These are phyloP conservation scores for Watsonalla cultraria DNA, from an alignment of 2,888 invertebrate species.

Conservation along the genomic window DNA sequence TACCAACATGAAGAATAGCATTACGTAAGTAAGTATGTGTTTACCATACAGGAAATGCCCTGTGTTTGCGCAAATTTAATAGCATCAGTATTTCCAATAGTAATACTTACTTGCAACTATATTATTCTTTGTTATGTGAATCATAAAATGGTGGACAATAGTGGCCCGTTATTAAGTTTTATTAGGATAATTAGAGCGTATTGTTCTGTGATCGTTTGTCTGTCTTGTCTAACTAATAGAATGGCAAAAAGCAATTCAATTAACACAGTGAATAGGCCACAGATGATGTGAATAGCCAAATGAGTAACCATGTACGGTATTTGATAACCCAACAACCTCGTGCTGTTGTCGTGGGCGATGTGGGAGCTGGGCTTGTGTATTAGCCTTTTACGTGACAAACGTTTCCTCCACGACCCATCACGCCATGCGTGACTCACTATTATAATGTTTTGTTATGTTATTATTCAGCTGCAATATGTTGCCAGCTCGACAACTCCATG, in stretches of 20 bases:
- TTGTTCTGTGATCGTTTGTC: background rate
- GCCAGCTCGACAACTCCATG: constrained; percentile 29
- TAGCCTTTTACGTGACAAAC: constrained; percentile 56
- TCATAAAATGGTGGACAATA: background rate
- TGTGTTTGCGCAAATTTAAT: background rate
- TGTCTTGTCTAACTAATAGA: background rate
- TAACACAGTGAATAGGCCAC: background rate
- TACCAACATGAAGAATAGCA: background rate
- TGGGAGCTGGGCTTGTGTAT: constrained; percentile 10
- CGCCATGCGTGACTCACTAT: constrained; percentile 57
- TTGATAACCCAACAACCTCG: constrained; percentile 13
- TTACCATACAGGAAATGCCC: background rate
- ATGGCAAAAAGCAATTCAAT: background rate
- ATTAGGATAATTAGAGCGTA: background rate
- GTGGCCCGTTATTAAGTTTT: background rate
- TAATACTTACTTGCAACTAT: background rate
- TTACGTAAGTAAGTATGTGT: background rate
- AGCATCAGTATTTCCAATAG: background rate
- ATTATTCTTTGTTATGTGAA: background rate
- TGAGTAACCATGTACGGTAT: constrained; percentile 15
- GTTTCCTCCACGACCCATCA: constrained; percentile 52
- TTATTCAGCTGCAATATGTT: constrained; percentile 45
- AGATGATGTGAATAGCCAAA: constrained; percentile 1
- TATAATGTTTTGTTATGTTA: constrained; percentile 43
- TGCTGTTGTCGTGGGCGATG: constrained; percentile 20